Base-by-base conservation (phyloP, 2,888 invertebrate genomes). In the Pardosa pseudoannulata region DNA sequence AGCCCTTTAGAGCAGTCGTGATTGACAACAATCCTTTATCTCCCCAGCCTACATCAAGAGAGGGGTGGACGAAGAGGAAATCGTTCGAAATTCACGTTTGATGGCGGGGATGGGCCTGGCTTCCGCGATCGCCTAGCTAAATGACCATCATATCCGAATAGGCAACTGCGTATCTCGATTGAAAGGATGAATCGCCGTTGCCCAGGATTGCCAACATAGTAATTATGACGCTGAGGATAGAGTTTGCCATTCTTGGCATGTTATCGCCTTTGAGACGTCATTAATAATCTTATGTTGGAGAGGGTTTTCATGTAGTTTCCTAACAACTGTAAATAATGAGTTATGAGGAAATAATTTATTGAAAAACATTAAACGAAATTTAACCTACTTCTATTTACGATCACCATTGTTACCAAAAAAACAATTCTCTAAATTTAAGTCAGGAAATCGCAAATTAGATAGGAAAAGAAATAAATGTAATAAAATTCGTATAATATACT, bases 111-210 rank as follows among this genome's bases (percentile, higher is more conserved):
- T 36, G 36, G n/a, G 62, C 70, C 75, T 46, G 74, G 75, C 82
- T 83, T 83, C 82, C 76, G 82, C 76, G 46, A 71, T 76, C 71
- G 36, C 46, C 65, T 29, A 64, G 46, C 76, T 76, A 83, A 83
- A 83, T 83, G 82, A 70, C 82, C 82, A 83, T 72, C 76, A 56
- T 81, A 74, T 81, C 81, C 82, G 65, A 83, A 71, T 71, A 65
- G 65, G 41, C 74, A 67, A 32, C 67, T 67, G 67, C 67, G 31
- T 67, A 56, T 56, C 56, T 56, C 56, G 1, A 23, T 56, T 56
- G 3, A 16, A 23, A 56, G 16, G 56, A 56, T 56, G 56, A 56
- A 56, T 56, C 56, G 56, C 16, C 56, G 56, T 16, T 23, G 56
- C 19, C 23, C 23, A 56, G 56, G 56, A 23, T 56, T 56, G 23